Conservation (phyloP, 2,797 vertebrate species). For the Spheniscus humboldti region DNA sequence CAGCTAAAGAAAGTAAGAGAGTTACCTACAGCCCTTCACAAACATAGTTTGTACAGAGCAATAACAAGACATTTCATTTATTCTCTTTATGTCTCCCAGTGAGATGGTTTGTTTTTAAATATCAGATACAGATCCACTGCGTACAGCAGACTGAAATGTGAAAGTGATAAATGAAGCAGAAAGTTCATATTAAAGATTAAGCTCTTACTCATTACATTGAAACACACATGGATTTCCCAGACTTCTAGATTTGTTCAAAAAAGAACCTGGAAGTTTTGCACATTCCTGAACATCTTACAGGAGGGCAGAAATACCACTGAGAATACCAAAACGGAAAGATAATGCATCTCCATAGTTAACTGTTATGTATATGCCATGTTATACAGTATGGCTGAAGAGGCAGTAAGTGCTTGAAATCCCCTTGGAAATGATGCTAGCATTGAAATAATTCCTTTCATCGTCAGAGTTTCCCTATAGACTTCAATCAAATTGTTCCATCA, state of each 20-base stretch:
- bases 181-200: not conserved
- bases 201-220: not conserved
- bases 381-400: not conserved
- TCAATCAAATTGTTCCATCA: conserved; percentile 22
- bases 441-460: not conserved
- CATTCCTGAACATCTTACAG: not conserved
- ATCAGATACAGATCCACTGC: not conserved
- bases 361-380: not conserved
- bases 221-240: not conserved
- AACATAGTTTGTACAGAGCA: not conserved
- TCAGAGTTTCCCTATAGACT: not conserved
- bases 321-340: not conserved
- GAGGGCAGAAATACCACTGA: not conserved
- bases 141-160: not conserved
- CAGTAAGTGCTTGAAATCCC: not conserved
- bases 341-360: not conserved
- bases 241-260: not conserved
- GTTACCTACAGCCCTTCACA: not conserved
- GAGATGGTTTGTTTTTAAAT: not conserved
- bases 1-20: not conserved
- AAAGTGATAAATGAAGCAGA: not conserved
- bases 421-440: not conserved
- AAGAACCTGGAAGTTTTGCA: not conserved
- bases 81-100: not conserved
- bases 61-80: not conserved